Conservation (phyloP, 2,113 vertebrate species). For the Puntigrus tetrazona region DNA sequence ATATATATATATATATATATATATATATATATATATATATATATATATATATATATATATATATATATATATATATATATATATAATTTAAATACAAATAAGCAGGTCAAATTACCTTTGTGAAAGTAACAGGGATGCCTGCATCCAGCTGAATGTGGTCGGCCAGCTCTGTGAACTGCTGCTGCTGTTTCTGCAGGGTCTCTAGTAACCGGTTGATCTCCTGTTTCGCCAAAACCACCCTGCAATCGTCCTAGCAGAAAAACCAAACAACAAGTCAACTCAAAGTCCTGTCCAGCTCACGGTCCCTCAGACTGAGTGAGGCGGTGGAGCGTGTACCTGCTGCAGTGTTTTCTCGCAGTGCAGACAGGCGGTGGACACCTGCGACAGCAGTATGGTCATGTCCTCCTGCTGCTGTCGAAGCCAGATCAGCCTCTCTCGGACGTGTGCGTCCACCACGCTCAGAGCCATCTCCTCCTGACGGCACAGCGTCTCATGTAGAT, state of each 20-base stretch:
- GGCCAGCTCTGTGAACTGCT: conserved; percentile 95
- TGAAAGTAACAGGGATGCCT: conserved; percentile 97
- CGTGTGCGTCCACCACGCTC: conserved; percentile 96
- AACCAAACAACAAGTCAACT: not conserved
- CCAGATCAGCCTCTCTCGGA: conserved; percentile 95
- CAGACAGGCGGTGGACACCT: conserved; percentile 96
- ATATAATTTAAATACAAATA: no score
- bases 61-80: no score
- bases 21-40: no score
- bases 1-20: no score
- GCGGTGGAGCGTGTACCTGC: conserved; percentile 77
- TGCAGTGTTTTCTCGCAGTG: conserved; percentile 98
- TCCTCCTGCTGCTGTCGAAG: conserved; percentile 97
- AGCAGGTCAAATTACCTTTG: conserved; percentile 85
- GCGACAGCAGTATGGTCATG: conserved; percentile 96
- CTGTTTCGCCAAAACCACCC: conserved; percentile 94
- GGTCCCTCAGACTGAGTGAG: not conserved
- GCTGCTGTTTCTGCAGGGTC: conserved; percentile 95
- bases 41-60: no score
- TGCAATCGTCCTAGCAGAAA: conserved; percentile 87
- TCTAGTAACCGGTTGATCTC: conserved; percentile 93
- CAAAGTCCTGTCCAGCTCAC: not conserved
- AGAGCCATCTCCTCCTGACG: conserved; percentile 99
- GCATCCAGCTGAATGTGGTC: conserved; percentile 95
- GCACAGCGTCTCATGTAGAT: conserved; percentile 95